Evolutionary conservation across 2,113 vertebrate species (phyloP).

Genomic region (Buteo buteo): DNA sequence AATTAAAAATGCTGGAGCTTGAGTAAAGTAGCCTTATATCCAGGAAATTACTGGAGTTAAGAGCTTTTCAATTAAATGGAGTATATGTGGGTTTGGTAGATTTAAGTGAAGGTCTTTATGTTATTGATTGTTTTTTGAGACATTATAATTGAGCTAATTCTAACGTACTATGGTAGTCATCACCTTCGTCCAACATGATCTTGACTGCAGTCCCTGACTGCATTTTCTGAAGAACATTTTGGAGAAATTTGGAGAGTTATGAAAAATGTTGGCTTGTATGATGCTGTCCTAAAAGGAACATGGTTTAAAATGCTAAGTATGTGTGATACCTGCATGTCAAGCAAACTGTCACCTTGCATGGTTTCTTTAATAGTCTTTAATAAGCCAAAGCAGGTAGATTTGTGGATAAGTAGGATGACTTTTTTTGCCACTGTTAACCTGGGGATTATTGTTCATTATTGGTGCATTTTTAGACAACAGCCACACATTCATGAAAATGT

Average conservation of each 20-base stretch:
- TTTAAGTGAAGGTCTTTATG: slow-evolving; percentile 19
- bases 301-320: not conserved
- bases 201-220: not conserved
- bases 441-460: not conserved
- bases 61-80: slow-evolving; percentile 53
- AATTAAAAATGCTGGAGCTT: slow-evolving; percentile 36
- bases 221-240: not conserved
- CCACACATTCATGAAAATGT: not conserved
- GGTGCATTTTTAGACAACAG: not conserved
- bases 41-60: slow-evolving; percentile 49
- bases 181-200: not conserved
- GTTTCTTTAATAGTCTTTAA: not conserved
- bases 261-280: not conserved
- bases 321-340: not conserved
- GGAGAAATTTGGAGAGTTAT: not conserved
- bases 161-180: not conserved
- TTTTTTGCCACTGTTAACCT: not conserved
- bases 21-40: not conserved
- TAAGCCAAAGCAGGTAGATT: not conserved
- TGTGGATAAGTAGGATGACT: not conserved
- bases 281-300: not conserved
- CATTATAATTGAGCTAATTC: not conserved
- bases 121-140: slow-evolving; percentile 25
- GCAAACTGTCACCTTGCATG: not conserved
- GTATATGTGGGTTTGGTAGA: slow-evolving; percentile 1